Percentiles rank a stretch among this genome's conserved stretches.
These are phyloP conservation scores for Benthosema pterotum DNA, from an alignment of 2,797 vertebrate species.

Conservation along the genomic window DNA sequence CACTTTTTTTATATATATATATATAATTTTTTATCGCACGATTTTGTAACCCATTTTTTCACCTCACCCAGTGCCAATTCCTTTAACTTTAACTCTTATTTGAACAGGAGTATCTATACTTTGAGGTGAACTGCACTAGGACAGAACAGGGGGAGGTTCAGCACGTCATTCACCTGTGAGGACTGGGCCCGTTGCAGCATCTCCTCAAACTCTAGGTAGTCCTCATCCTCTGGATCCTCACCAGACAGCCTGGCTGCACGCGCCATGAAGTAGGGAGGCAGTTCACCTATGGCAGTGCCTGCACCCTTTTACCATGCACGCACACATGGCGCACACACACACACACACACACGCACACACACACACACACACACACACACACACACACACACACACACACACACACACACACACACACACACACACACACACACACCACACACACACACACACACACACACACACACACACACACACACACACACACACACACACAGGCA, in stretches of 20 bases:
- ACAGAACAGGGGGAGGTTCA: too few species aligned
- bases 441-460: constrained; percentile 29
- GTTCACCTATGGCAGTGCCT: constrained; percentile 90
- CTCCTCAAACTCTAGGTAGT: constrained; percentile 84
- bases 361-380: constrained; percentile 21
- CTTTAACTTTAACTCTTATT: too few species aligned
- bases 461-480: neutral
- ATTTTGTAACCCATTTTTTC: too few species aligned
- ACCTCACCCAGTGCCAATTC: too few species aligned
- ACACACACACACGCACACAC: neutral
- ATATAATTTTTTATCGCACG: too few species aligned
- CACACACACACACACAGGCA: constrained; percentile 1
- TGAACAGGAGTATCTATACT: too few species aligned
- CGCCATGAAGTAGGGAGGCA: constrained; percentile 95
- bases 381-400: constrained; percentile 14
- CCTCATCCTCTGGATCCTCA: constrained; percentile 88
- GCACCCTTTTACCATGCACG: constrained; percentile 78
- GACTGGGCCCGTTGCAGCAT: constrained; percentile 88
- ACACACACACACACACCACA: too few species aligned
- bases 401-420: neutral
- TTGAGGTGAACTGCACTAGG: too few species aligned
- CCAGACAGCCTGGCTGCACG: constrained; percentile 90
- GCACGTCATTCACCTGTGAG: constrained; percentile 82
- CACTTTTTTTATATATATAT: too few species aligned
- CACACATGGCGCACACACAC: neutral